Evolutionary conservation across 2,888 invertebrate species (phyloP), one percentile per base, ranked within the genome.

Genomic region (Heliconius hortense): DNA sequence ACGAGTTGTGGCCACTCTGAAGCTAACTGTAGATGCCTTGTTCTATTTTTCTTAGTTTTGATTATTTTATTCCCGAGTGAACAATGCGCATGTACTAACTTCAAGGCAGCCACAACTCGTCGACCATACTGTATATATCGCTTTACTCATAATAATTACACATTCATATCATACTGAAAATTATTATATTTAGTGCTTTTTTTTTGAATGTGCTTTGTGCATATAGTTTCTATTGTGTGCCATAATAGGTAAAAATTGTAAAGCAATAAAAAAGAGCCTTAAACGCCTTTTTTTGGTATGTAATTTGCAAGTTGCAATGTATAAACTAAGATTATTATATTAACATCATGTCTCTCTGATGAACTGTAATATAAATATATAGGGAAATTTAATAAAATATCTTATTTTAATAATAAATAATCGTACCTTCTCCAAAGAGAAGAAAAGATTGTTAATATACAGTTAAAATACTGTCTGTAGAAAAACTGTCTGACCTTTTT

Each of bases 211-310:
- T 71, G 35, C 18, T 26, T 59, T n/a, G 2, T 60, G 10, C 26
- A 53, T 48, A 31, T 69, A n/a, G 11, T 31, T 70, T 59, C 18
- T 70, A 59, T 70, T 18, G 31, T 59, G 70, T 70, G 70, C 70
- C 70, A 70, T 70, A 70, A 24, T 35, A 31, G 21, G 28, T 28
- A 53, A 13, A 53, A 4, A 53, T 28, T 21, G n/a, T 56, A 11
- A 26, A 69, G 26, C n/a, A 28, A 43, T 43, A 43, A 43, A 43
- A 43, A n/a, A n/a, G n/a, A n/a, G n/a, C n/a, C n/a, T n/a, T n/a
- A n/a, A n/a, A 10, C 1, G 43, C 43, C 43, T 43, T 15, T 15
- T 15, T 35, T 35, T 35, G 35, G 10, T 35, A 1, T 35, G 1
- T 35, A 35, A 35, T 35, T 35, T 35, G 35, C 10, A 35, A 35